phyloP scores from a whole-genome alignment of 2,113 vertebrate species.

The Speoplatyrhinus poulsoni region DNA sequence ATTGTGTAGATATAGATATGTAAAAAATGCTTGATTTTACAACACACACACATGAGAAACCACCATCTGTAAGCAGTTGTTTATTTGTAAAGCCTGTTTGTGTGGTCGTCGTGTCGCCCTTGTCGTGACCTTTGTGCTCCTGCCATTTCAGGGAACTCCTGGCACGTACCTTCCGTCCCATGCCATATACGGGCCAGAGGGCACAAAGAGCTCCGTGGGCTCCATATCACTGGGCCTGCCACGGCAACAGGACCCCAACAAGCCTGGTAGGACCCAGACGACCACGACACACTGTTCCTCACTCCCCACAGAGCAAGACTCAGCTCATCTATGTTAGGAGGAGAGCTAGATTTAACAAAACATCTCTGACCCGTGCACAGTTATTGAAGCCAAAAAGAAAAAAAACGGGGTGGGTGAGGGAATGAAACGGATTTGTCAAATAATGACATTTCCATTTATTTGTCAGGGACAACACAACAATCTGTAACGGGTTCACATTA shows the following conservation, averaged over 20 bases:
- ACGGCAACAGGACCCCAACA: constrained; percentile 89
- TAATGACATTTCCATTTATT: too few species aligned
- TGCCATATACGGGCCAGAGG: constrained; percentile 85
- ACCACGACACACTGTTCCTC: neutral
- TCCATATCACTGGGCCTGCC: constrained; percentile 95
- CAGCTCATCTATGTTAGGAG: neutral
- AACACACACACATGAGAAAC: neutral
- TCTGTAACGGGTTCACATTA: too few species aligned
- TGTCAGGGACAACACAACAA: too few species aligned
- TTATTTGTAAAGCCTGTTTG: neutral
- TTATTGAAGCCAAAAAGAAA: too few species aligned
- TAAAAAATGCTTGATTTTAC: neutral
- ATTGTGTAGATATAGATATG: neutral
- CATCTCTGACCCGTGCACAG: too few species aligned
- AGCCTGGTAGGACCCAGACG: constrained; percentile 80
- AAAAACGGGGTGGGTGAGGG: too few species aligned
- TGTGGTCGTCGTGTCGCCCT: constrained; percentile 12
- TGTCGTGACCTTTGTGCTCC: constrained; percentile 16
- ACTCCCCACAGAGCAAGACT: neutral
- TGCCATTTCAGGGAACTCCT: constrained; percentile 86
- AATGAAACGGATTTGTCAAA: too few species aligned
- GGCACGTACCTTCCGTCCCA: constrained; percentile 94
- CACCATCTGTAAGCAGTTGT: too few species aligned
- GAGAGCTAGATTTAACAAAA: too few species aligned
- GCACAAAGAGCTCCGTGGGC: constrained; percentile 87